These are phyloP conservation scores for Sciurus niger DNA, from an alignment of 2,113 vertebrate species.

Conservation along the genomic window DNA sequence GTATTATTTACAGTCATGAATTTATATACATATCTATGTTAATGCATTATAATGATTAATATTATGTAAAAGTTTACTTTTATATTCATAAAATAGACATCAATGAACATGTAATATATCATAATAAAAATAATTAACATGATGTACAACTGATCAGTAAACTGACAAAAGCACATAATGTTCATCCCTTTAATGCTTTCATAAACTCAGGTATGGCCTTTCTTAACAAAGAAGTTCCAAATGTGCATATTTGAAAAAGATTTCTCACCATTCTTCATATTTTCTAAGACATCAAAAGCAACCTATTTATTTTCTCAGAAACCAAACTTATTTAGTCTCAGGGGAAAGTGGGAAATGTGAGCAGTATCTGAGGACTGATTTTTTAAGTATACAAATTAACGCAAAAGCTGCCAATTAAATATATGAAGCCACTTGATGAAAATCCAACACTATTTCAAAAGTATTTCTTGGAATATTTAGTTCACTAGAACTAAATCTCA, in stretches of 20 bases:
- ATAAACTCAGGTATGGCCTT: not conserved
- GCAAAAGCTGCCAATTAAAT: not conserved
- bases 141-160: not conserved
- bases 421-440: not conserved
- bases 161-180: not conserved
- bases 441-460: not conserved
- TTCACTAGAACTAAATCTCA: not conserved
- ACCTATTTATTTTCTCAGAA: not conserved
- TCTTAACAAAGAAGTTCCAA: not conserved
- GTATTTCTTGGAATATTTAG: not conserved
- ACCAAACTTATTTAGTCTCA: not conserved
- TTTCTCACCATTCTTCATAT: not conserved
- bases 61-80: not conserved
- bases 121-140: slow-evolving; percentile 17
- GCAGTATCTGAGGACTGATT: not conserved
- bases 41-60: not conserved
- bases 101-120: not conserved
- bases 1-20: not conserved
- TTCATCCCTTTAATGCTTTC: not conserved
- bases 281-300: not conserved
- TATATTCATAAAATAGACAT: not conserved
- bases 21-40: not conserved
- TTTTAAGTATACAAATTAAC: not conserved
- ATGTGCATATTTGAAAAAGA: not conserved
- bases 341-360: not conserved